phyloP scores from a whole-genome alignment of 2,113 vertebrate genomes.

The Alaudala cheleensis region DNA sequence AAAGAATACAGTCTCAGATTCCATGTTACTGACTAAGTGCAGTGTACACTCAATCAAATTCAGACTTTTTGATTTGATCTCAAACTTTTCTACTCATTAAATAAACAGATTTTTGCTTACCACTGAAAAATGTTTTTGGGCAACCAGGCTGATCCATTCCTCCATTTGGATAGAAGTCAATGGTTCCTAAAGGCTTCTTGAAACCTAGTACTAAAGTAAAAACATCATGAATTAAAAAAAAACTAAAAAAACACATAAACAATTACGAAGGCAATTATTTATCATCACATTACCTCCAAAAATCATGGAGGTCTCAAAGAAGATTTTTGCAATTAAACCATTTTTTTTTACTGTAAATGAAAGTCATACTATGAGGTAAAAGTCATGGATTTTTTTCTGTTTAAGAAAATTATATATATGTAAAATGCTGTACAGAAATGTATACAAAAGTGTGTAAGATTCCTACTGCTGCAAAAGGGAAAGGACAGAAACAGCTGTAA shows the following conservation, averaged over 20 bases:
- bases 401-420: neutral
- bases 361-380: neutral
- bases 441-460: neutral
- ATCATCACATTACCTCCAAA: neutral
- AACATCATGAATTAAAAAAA: neutral
- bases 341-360: neutral
- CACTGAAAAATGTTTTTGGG: constrained; percentile 83
- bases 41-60: neutral
- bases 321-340: neutral
- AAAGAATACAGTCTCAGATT: neutral
- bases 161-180: constrained; percentile 92
- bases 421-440: neutral
- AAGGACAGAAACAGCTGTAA: neutral
- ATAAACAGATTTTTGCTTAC: constrained; percentile 63
- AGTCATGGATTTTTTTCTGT: rapidly evolving
- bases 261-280: neutral
- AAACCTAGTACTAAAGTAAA: constrained; percentile 78
- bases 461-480: neutral
- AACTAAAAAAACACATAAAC: neutral
- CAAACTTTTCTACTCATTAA: neutral
- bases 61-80: neutral
- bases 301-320: neutral
- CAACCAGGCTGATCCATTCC: constrained; percentile 90
- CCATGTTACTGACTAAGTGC: neutral
- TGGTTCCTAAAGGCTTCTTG: constrained; percentile 81